Percentiles rank a stretch among this genome's conserved stretches.
Evolutionary conservation across 2,797 vertebrate species (phyloP).

Genomic region (Emydoidea blandingii): DNA sequence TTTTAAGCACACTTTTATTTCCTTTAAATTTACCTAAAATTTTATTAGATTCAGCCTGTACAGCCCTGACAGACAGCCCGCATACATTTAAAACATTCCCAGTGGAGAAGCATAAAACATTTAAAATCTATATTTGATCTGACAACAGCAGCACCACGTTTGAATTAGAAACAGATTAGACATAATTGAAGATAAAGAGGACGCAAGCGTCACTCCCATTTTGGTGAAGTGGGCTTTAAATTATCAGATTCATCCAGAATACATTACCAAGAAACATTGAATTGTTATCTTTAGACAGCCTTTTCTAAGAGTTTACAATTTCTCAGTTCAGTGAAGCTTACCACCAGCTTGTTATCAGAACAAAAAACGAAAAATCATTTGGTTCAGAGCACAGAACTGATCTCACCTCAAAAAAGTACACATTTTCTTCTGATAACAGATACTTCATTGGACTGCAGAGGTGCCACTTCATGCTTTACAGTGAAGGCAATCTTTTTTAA

Average conservation of each 20-base stretch:
- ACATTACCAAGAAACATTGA: constrained; percentile 96
- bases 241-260: constrained; percentile 97
- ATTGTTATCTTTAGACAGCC: constrained; percentile 98
- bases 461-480: constrained; percentile 87
- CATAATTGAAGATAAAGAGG: constrained; percentile 86
- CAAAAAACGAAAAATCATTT: constrained; percentile 88
- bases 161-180: constrained; percentile 87
- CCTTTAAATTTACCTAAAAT: constrained; percentile 80
- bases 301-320: constrained; percentile 99
- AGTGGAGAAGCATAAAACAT: constrained; percentile 80
- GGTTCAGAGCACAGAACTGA: constrained; percentile 94
- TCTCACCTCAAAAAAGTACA: constrained; percentile 93
- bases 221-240: constrained; percentile 89
- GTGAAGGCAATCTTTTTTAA: constrained; percentile 87
- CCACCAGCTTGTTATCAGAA: constrained; percentile 96
- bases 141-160: constrained; percentile 79
- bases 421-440: constrained; percentile 92
- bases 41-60: constrained; percentile 74
- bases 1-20: constrained; percentile 86
- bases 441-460: constrained; percentile 88
- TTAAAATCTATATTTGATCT: constrained; percentile 85
- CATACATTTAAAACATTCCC: constrained; percentile 75
- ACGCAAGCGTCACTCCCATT: constrained; percentile 82
- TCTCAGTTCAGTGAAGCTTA: constrained; percentile 99
- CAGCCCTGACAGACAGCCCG: constrained; percentile 65